Evolutionary conservation across 2,797 vertebrate species (phyloP).

Genomic region (Alauda arvensis): DNA sequence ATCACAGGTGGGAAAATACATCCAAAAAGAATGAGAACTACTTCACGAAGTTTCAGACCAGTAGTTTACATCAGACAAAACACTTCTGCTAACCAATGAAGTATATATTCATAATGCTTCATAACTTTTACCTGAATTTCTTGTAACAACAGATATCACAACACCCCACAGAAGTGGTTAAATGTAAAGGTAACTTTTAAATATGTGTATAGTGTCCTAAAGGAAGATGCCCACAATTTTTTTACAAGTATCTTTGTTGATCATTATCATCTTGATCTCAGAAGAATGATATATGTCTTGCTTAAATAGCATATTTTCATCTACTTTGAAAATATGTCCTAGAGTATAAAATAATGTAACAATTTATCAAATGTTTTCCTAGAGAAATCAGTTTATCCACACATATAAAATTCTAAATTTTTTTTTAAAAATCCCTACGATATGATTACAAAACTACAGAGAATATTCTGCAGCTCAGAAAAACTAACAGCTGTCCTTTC

Average conservation of each 20-base stretch:
- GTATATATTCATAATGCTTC: neutral
- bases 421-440: accelerated
- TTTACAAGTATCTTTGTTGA: neutral
- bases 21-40: neutral
- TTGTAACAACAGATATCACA: neutral
- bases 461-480: neutral
- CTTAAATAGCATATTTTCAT: neutral
- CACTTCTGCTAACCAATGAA: neutral
- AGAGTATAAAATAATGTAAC: neutral
- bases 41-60: neutral
- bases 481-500: neutral
- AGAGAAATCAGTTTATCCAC: neutral
- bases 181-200: neutral
- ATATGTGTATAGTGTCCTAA: neutral
- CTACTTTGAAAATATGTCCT: neutral
- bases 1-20: neutral
- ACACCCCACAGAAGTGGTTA: neutral
- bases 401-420: neutral
- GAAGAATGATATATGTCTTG: neutral
- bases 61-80: neutral
- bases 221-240: neutral
- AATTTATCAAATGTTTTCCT: neutral
- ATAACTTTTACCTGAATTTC: neutral
- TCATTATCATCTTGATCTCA: neutral
- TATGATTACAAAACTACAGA: neutral